Base-by-base conservation (phyloP, 2,888 invertebrate species). In the Empis stercorea region DNA sequence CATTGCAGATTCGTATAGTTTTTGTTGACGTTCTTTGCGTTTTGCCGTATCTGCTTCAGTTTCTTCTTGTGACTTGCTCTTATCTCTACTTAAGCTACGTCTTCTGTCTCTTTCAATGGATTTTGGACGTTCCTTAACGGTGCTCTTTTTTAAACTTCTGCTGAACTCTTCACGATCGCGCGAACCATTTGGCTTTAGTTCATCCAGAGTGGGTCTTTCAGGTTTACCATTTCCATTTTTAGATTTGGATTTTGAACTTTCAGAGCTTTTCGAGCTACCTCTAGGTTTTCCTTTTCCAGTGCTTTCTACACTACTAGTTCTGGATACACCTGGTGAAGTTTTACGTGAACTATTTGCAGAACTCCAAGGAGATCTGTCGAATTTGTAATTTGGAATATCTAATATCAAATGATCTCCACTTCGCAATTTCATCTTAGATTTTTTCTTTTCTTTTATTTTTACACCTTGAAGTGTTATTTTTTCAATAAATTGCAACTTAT, bases 1-100 rank as follows among this genome's bases (percentile, higher is more conserved):
- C 59, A 84, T 76, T 3, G 83, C 83, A 4, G 80, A 80, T 68
- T 84, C 83, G 56, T 84, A 84, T 2, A 84, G 64, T 73, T 81
- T 78, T 61, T 84, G 84, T 57, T 84, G 84, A 52, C 82, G 77
- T 58, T 82, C 82, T 63, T 81, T 80, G 42, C 84, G 76, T 61
- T 83, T 83, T 2, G 78, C 80, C 30, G 66, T 61, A 62, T 82
- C 81, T 0, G 80, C 76, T 56, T 82, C 83, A 51, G 79, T 80
- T 53, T 83, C 83, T 60, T 83, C 83, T 62, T 80, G 81, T 1
- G 81, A 82, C 60, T 79, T 81, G 5, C 80, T 78, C 52, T 81
- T 73, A 62, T 83, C 83, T 45, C 62, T 65, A 49, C 63, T 65
- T 11, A 67, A 50, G 2, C 60, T 58, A 11, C 65, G 62, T 10